phyloP scores from a whole-genome alignment of 2,888 invertebrate species.

The Prenolepis imparis region DNA sequence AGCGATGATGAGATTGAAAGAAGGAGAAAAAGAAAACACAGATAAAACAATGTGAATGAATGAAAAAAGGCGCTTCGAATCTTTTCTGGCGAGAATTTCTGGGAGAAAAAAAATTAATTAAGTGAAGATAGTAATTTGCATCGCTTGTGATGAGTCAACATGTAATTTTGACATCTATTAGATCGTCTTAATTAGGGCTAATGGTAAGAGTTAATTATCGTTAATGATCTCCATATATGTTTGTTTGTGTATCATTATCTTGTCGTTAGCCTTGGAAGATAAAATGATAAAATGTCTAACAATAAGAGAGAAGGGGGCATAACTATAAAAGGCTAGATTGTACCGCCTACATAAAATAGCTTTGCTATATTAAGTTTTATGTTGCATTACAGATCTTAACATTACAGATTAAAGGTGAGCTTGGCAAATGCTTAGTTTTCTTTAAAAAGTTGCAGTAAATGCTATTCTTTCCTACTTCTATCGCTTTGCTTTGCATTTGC shows the following conservation, averaged over 20 bases:
- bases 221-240: neutral
- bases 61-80: neutral
- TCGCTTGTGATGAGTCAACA: neutral
- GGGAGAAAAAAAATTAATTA: neutral
- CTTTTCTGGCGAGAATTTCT: too few species aligned
- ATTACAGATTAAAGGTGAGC: neutral
- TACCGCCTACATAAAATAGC: constrained; percentile 44
- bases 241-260: neutral
- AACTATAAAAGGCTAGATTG: constrained; percentile 67
- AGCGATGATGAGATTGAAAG: neutral
- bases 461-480: neutral
- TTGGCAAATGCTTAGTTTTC: neutral
- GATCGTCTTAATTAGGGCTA: constrained; percentile 22
- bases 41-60: neutral
- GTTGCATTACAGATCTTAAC: neutral
- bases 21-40: neutral
- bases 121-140: neutral
- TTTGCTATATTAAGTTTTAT: constrained; percentile 4
- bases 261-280: constrained; percentile 4
- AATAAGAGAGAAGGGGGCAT: constrained; percentile 59
- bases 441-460: neutral
- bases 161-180: neutral
- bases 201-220: constrained; percentile 60
- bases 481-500: neutral
- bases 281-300: constrained; percentile 19